Evolutionary conservation across 2,888 invertebrate species (phyloP), one percentile per base, ranked within the genome.

Genomic region (Willowsia nigromaculata): DNA sequence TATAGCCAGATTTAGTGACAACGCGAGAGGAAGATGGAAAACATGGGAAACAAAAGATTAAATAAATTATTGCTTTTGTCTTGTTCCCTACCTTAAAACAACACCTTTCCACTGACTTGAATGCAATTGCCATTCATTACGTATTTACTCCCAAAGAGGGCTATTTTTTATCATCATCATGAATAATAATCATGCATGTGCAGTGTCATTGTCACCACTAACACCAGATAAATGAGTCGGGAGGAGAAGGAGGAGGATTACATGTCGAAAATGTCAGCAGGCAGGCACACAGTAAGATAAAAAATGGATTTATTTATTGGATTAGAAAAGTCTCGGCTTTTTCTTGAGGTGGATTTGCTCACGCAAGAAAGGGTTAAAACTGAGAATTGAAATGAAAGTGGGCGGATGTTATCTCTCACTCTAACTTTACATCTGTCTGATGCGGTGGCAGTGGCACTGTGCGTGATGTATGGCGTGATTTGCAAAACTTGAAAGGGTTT

Each of bases 241-340:
- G 25, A 27, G 5, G 9, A 4, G 30, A 25, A 62, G 33, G 40
- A 43, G 40, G 33, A 50, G 27, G 53, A 56, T 78, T 53, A 78
- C 50, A n/a, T 37, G 78, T 53, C 33, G n/a, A 78, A 78, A 78
- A 50, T 53, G 78, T 53, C 78, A 78, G 22, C 50, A 71, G 11
- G 18, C 78, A 76, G 9, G 33, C 40, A 43, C 4, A 18, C 11
- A 37, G 68, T n/a, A n/a, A n/a, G n/a, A n/a, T n/a, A 53, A n/a
- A 65, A 11, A 65, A 65, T 65, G 13, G 37, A 40, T 68, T 40
- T 40, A 68, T 68, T 68, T 68, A 68, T 68, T 68, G 40, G 37
- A 22, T 68, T 18, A 13, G n/a, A 11, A 9, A 6, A 13, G 6
- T 43, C 43, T 43, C 43, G 9, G 43, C 9, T 43, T 33, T 30